Percentiles rank a stretch among this genome's conserved stretches.
Conservation (phyloP, 2,113 vertebrate genomes). For the Morone saxatilis region DNA sequence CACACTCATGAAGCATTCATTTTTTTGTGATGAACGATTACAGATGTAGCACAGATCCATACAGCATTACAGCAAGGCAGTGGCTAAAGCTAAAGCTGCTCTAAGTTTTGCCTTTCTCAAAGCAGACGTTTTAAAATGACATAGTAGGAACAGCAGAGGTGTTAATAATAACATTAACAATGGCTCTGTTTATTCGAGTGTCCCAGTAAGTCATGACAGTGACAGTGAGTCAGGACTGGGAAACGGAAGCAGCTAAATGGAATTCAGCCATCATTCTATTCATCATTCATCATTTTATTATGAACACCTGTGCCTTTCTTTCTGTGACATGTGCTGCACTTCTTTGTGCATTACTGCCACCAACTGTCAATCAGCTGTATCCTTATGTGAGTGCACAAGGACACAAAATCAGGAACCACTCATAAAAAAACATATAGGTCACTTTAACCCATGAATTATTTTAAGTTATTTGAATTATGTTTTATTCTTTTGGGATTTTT, state of each 20-base stretch:
- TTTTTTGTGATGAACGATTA: constrained; percentile 17
- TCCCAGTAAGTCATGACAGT: background rate
- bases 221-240: background rate
- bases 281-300: background rate
- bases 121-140: background rate
- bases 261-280: background rate
- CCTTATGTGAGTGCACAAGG: too few species aligned
- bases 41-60: constrained; percentile 6
- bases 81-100: background rate
- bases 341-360: too few species aligned
- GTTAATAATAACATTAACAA: background rate
- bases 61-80: background rate
- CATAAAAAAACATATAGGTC: too few species aligned
- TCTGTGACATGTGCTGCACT: background rate
- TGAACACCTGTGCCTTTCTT: background rate
- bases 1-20: background rate
- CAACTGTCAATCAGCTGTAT: too few species aligned
- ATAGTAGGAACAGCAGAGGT: background rate
- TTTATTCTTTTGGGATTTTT: too few species aligned
- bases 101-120: background rate
- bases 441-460: too few species aligned
- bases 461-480: too few species aligned
- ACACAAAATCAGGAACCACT: too few species aligned
- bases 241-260: constrained; percentile 1
- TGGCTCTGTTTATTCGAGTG: background rate